These are phyloP conservation scores for Eulemur mongoz DNA, from an alignment of 2,797 vertebrate genomes.

Conservation along the genomic window DNA sequence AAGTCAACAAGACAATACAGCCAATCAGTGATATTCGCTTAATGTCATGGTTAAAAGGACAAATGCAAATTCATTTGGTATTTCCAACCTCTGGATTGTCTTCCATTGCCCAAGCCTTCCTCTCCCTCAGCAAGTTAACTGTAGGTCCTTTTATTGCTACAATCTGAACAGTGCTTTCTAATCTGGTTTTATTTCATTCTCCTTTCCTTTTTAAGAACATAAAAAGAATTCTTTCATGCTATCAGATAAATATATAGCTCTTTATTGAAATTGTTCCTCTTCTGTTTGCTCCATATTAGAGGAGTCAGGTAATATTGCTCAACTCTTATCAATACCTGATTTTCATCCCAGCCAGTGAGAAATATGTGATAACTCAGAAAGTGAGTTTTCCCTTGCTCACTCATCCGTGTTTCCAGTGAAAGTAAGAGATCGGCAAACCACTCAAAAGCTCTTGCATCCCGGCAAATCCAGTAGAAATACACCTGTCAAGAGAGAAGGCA, in stretches of 20 bases:
- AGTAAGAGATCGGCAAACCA: slow-evolving; percentile 89
- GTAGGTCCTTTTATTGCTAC: neutral
- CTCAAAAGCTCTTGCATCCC: slow-evolving; percentile 87
- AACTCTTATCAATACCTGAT: slow-evolving; percentile 86
- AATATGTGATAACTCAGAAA: slow-evolving; percentile 89
- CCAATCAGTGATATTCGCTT: neutral
- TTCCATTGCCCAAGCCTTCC: neutral
- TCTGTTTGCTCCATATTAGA: neutral
- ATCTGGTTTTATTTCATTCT: slow-evolving; percentile 17
- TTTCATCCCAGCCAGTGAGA: slow-evolving; percentile 89
- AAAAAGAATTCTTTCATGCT: neutral
- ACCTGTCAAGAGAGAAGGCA: slow-evolving; percentile 83
- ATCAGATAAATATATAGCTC: neutral
- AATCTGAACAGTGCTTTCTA: neutral
- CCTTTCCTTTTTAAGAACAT: neutral
- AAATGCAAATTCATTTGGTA: neutral
- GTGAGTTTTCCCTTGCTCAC: slow-evolving; percentile 82
- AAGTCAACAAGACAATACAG: neutral
- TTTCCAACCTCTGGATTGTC: neutral
- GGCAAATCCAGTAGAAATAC: slow-evolving; percentile 91
- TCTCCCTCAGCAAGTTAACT: neutral
- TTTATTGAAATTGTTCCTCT: neutral
- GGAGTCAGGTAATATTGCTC: neutral
- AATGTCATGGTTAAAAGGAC: slow-evolving; percentile 18
- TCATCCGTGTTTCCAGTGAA: slow-evolving; percentile 87